Conservation (phyloP, 2,888 invertebrate species). For the Drosophila suboccidentalis region DNA sequence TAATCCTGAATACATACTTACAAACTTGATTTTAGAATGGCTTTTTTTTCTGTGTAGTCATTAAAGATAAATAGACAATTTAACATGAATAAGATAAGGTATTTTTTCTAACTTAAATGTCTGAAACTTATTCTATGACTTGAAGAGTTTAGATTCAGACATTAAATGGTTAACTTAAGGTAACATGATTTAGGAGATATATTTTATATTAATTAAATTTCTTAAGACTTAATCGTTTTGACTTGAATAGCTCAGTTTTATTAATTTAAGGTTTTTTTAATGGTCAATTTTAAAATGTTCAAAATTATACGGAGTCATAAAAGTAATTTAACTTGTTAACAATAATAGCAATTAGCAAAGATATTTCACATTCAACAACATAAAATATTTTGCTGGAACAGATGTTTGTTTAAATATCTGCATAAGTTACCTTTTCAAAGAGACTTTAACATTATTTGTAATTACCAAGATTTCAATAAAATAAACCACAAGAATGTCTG, state of each 20-base stretch:
- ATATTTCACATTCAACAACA: neutral
- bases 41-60: too few species aligned
- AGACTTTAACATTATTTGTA: neutral
- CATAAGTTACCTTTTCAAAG: neutral
- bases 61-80: too few species aligned
- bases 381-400: neutral
- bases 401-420: neutral
- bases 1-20: too few species aligned
- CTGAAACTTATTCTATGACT: neutral
- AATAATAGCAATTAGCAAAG: neutral
- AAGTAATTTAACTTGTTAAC: too few species aligned
- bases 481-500: constrained; percentile 24
- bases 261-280: neutral
- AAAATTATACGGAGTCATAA: neutral
- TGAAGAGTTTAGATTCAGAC: neutral
- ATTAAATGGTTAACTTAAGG: neutral
- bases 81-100: too few species aligned
- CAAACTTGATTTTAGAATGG: too few species aligned
- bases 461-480: neutral
- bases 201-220: neutral
- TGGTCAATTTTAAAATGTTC: neutral
- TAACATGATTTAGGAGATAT: neutral
- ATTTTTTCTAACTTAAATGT: neutral
- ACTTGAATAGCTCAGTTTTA: neutral
- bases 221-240: neutral